phyloP scores from a whole-genome alignment of 2,797 vertebrate species.

The Vespertilio murinus region DNA sequence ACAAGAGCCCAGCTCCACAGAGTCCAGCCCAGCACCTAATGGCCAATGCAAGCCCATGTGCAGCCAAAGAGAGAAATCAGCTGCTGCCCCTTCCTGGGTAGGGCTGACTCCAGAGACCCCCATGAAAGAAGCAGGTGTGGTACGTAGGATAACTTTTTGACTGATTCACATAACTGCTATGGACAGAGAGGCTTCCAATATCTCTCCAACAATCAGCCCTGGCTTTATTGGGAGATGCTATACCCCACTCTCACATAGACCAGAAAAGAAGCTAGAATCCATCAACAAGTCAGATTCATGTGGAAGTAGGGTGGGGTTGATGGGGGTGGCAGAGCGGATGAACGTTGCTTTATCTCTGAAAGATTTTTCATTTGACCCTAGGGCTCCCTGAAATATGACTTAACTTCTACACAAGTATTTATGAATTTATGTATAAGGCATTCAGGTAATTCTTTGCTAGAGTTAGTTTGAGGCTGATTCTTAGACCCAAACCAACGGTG shows the following conservation, averaged over 20 bases:
- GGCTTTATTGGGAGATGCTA: neutral
- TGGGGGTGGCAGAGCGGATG: rapidly evolving
- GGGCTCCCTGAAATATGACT: neutral
- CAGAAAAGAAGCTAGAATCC: neutral
- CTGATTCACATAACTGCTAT: neutral
- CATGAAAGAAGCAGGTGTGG: neutral
- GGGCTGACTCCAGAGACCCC: neutral
- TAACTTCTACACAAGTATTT: neutral
- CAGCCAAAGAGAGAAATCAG: neutral
- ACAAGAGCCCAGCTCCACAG: neutral
- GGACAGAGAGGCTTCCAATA: neutral
- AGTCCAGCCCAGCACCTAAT: neutral
- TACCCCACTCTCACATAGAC: neutral
- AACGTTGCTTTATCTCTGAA: neutral
- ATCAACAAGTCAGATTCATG: neutral
- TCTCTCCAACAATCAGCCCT: neutral
- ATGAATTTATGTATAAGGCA: neutral
- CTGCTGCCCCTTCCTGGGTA: neutral
- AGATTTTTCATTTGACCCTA: neutral
- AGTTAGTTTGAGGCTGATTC: neutral
- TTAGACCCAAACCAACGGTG: neutral
- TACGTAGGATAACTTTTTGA: neutral
- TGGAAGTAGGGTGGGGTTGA: neutral
- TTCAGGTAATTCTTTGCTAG: neutral
- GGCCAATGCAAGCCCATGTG: neutral